Evolutionary conservation across 2,888 invertebrate species (phyloP).

Genomic region (Pseudococcus longispinus): DNA sequence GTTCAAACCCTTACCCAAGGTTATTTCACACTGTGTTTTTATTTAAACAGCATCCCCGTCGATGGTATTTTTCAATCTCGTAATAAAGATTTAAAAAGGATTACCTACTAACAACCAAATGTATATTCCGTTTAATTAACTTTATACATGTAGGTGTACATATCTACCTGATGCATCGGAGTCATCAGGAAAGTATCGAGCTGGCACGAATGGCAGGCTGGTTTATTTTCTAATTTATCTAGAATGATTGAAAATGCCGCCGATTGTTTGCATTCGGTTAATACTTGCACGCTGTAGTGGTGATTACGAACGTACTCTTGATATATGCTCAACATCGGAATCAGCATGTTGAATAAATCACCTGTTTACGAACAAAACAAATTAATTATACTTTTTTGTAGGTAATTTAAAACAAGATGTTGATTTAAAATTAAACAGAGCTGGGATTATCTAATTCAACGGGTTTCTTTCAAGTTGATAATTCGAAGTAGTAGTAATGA

Average conservation of each 20-base stretch:
- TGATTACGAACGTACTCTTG: constrained; percentile 94
- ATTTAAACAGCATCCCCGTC: neutral
- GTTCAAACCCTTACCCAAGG: neutral
- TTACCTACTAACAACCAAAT: neutral
- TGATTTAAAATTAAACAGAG: neutral
- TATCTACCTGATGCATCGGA: constrained; percentile 88
- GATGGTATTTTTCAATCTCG: constrained; percentile 12
- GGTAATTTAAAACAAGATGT: neutral
- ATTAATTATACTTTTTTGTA: neutral
- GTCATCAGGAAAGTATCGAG: constrained; percentile 89
- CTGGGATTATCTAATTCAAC: no score
- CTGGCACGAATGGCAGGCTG: constrained; percentile 82
- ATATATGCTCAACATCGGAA: constrained; percentile 93
- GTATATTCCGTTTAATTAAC: neutral
- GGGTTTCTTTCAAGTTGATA: no score
- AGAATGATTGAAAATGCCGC: constrained; percentile 79
- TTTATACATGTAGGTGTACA: neutral
- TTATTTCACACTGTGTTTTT: constrained; percentile 12
- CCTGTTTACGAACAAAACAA: constrained; percentile 67
- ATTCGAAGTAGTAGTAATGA: no score
- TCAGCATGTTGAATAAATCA: constrained; percentile 91
- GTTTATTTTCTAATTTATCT: constrained; percentile 82
- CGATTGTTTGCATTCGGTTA: constrained; percentile 90
- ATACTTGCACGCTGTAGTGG: constrained; percentile 89
- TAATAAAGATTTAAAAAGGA: constrained; percentile 25